phyloP scores from a whole-genome alignment of 2,888 invertebrate genomes.

The Torymus texanus region DNA sequence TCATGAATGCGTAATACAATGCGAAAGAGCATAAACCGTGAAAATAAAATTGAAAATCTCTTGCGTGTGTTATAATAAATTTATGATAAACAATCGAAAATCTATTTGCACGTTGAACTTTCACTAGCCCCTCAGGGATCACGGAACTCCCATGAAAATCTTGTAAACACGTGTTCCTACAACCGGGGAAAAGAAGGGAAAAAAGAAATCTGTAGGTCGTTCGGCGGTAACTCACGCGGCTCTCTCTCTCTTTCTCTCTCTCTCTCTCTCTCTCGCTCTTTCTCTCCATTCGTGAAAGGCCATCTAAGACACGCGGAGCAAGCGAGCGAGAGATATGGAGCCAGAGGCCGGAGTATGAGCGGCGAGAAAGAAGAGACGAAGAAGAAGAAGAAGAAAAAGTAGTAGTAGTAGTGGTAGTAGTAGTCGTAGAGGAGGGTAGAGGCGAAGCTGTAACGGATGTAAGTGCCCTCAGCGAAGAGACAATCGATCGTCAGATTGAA shows the following conservation, averaged over 20 bases:
- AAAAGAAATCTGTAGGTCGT: constrained; percentile 9
- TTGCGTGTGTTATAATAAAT: too few relatives aligned
- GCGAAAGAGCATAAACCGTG: too few relatives aligned
- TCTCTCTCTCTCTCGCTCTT: not conserved
- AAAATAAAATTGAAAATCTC: too few relatives aligned
- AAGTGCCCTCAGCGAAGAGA: constrained; percentile 35
- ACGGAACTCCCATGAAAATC: not conserved
- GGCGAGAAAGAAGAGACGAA: not conserved
- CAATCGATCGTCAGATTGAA: constrained; percentile 50
- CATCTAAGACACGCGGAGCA: constrained; percentile 2
- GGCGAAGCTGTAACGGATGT: constrained; percentile 25
- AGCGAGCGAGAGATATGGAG: too few relatives aligned
- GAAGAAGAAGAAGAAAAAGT: too few relatives aligned
- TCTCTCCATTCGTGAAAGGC: constrained; percentile 1
- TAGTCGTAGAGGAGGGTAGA: too few relatives aligned
- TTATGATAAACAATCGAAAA: too few relatives aligned
- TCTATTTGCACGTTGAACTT: too few relatives aligned
- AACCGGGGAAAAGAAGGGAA: constrained; percentile 2
- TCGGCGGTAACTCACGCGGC: constrained; percentile 31
- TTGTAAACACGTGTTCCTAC: constrained; percentile 22
- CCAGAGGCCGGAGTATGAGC: not conserved
- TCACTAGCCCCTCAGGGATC: too few relatives aligned
- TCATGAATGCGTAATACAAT: too few relatives aligned
- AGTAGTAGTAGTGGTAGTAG: too few relatives aligned
- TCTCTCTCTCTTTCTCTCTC: not conserved